phyloP scores from a whole-genome alignment of 2,113 vertebrate genomes.

The Poecile atricapillus region DNA sequence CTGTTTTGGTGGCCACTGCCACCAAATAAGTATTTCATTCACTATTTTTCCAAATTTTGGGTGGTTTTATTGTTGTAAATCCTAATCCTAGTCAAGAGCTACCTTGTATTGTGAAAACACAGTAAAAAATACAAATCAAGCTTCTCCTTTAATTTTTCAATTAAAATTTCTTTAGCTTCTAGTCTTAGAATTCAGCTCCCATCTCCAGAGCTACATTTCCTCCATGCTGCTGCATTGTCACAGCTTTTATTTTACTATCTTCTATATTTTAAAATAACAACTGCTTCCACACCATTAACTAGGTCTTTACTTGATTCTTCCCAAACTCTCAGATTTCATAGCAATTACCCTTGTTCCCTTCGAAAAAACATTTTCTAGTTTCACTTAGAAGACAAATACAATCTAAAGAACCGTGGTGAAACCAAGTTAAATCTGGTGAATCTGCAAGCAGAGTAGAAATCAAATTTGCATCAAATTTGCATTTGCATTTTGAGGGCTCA shows the following conservation, averaged over 20 bases:
- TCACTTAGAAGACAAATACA: neutral
- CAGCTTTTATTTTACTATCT: neutral
- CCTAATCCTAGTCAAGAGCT: neutral
- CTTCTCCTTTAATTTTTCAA: neutral
- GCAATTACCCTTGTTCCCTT: neutral
- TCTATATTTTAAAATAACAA: neutral
- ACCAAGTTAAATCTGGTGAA: neutral
- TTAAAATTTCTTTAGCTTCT: neutral
- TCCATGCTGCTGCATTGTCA: neutral
- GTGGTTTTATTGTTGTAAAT: neutral
- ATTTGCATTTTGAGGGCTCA: neutral
- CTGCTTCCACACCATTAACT: neutral
- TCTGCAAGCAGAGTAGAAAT: neutral
- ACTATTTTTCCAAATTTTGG: neutral
- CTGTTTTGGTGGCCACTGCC: neutral
- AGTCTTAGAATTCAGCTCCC: neutral
- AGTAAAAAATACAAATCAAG: neutral
- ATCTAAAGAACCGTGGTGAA: neutral
- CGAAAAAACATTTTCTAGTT: neutral
- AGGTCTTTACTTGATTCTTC: neutral
- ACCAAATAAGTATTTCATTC: neutral
- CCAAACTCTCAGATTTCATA: neutral
- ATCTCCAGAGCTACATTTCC: neutral
- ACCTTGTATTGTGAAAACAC: neutral
- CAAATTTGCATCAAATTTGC: neutral